phyloP scores from a whole-genome alignment of 2,113 vertebrate genomes.

The Vireo altiloquus region DNA sequence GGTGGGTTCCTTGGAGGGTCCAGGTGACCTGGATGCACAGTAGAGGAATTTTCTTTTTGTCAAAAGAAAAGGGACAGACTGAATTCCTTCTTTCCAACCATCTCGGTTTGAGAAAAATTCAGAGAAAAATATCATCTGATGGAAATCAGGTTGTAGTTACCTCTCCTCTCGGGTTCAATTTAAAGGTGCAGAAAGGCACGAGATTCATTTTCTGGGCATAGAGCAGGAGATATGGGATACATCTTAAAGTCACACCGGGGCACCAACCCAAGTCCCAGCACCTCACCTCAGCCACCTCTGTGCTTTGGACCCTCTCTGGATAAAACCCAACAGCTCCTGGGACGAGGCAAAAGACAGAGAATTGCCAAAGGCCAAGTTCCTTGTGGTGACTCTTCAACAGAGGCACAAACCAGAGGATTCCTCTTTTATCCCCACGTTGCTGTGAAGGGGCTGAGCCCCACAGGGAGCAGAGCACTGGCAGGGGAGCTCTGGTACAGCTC shows the following conservation, averaged over 20 bases:
- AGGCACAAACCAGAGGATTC: neutral
- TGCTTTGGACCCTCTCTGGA: neutral
- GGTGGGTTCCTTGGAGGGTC: neutral
- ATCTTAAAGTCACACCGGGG: too few species aligned
- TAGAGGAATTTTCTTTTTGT: neutral
- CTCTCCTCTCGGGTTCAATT: too few species aligned
- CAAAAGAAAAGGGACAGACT: rapidly evolving
- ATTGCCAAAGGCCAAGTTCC: neutral
- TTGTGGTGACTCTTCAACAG: neutral
- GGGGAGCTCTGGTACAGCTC: neutral
- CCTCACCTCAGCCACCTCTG: neutral
- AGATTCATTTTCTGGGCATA: too few species aligned
- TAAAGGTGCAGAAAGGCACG: too few species aligned
- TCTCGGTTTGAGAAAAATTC: too few species aligned
- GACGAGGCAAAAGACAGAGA: neutral
- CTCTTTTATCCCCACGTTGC: rapidly evolving
- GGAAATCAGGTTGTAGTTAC: too few species aligned
- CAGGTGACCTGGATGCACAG: neutral
- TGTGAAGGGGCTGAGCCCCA: neutral
- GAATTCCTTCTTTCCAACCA: neutral
- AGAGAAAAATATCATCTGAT: too few species aligned
- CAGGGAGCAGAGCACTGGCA: neutral
- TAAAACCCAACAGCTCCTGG: neutral
- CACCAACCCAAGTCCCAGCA: too few species aligned
- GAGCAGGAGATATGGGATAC: too few species aligned